Conservation (phyloP, 2,888 invertebrate species). For the Acanthacorydalis orientalis region DNA sequence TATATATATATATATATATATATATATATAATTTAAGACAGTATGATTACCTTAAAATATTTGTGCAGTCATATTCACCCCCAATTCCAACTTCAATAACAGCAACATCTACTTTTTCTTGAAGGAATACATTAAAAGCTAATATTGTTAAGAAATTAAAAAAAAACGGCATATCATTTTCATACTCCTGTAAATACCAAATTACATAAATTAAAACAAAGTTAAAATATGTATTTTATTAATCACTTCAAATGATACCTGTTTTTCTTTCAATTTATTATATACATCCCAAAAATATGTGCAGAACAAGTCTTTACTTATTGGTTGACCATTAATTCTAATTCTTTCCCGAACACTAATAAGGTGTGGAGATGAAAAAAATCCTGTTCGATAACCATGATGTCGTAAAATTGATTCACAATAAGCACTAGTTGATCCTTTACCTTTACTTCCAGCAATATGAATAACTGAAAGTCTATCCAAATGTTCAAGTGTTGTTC, state of each 20-base stretch:
- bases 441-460: constrained; percentile 95
- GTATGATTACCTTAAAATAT: constrained; percentile 56
- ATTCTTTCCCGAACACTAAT: constrained; percentile 84
- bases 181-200: constrained; percentile 28
- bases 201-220: neutral
- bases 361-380: constrained; percentile 93
- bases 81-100: constrained; percentile 97
- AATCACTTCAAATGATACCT: constrained; percentile 22
- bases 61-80: constrained; percentile 86
- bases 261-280: constrained; percentile 33
- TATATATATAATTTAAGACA: neutral
- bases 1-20: neutral
- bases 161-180: constrained; percentile 74
- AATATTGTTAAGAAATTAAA: constrained; percentile 88
- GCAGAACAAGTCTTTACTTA: constrained; percentile 57
- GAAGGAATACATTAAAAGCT: constrained; percentile 75
- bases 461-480: constrained; percentile 76
- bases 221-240: neutral
- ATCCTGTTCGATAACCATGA: constrained; percentile 77
- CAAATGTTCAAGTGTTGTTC: constrained; percentile 43
- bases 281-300: constrained; percentile 71
- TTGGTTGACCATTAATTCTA: constrained; percentile 65
- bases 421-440: constrained; percentile 90
- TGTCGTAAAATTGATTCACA: constrained; percentile 74
- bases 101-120: constrained; percentile 77